Base-by-base conservation (phyloP, 1,140 invertebrate species). In the Alviniconcha marisindica region DNA sequence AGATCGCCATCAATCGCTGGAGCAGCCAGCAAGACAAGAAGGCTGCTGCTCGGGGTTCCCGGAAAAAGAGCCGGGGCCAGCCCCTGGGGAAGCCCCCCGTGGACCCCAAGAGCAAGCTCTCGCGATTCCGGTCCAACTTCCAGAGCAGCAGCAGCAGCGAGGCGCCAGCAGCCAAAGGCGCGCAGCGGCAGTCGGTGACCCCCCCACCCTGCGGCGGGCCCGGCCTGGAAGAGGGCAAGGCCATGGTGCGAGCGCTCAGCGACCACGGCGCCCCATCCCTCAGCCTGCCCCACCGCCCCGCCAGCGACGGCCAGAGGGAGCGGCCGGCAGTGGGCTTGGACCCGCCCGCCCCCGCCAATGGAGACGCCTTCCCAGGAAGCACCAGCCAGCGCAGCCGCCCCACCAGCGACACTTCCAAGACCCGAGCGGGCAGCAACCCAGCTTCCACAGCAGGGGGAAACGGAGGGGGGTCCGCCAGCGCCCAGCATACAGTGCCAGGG, bases 81-180 rank as follows among this genome's bases (percentile, higher is more conserved):
- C 2, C 77, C n/a, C 4, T 33, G n/a, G 63, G 77, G 1, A 84
- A 84, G 31, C 83, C 83, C 42, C 83, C 77, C 15, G 24, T 80
- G 28, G 66, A 80, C 31, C 77, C 74, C 36, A 80, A 73, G 33
- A 54, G 60, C 63, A 84, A 60, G 69, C 28, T 80, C 3, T 73
- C 63, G 18, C 66, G 69, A 28, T 80, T 79, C 36, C 77, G 60
- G 24, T 36, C 21, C 36, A 80, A 80, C 78, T 80, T 80, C 40
- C 10, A 80, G 78, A n/a, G 7, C n/a, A 42, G 24, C 38, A 24
- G 14, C 28, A n/a, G 31, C 12, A 48, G 54, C 2, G 28, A 77
- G 76, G 48, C n/a, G 5, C n/a, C n/a, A n/a, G n/a, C 48, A 10
- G 36, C 12, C 12, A 5, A 14, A 69, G 51, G 14, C 51, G 60